Conservation (phyloP, 1,140 invertebrate species). For the Drosophila ercepeae region DNA sequence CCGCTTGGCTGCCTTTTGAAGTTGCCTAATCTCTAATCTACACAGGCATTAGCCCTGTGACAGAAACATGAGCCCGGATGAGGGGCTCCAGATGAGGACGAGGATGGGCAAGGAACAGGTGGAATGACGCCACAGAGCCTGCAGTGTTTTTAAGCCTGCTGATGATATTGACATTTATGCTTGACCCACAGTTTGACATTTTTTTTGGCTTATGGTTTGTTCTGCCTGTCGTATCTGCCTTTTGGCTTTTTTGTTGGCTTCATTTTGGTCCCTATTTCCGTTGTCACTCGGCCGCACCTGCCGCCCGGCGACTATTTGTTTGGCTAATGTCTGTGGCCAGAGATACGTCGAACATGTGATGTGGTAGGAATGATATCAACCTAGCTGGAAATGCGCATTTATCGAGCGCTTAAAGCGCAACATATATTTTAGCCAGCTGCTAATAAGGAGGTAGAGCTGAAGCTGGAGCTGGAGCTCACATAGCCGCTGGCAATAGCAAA, state of each 20-base stretch:
- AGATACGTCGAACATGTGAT: constrained; percentile 21
- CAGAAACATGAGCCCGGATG: constrained; percentile 47
- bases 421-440: constrained; percentile 37
- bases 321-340: constrained; percentile 30
- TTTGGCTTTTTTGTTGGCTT: constrained; percentile 45
- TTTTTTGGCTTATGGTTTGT: constrained; percentile 5
- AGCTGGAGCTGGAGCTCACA: constrained; percentile 21
- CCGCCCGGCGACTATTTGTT: constrained; percentile 35
- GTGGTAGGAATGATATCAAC: background rate
- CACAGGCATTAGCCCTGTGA: constrained; percentile 69
- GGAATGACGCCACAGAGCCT: constrained; percentile 54
- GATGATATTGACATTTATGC: constrained; percentile 79
- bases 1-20: constrained; percentile 44
- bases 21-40: constrained; percentile 78
- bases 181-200: constrained; percentile 50
- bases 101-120: constrained; percentile 6
- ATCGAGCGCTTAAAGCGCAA: constrained; percentile 19
- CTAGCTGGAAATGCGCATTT: constrained; percentile 56
- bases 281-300: constrained; percentile 78
- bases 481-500: constrained; percentile 24
- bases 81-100: background rate
- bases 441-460: constrained; percentile 36
- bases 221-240: background rate
- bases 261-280: constrained; percentile 51
- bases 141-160: constrained; percentile 47